phyloP scores from a whole-genome alignment of 92 coral and sea anemone species.

The Nematostella vectensis region DNA sequence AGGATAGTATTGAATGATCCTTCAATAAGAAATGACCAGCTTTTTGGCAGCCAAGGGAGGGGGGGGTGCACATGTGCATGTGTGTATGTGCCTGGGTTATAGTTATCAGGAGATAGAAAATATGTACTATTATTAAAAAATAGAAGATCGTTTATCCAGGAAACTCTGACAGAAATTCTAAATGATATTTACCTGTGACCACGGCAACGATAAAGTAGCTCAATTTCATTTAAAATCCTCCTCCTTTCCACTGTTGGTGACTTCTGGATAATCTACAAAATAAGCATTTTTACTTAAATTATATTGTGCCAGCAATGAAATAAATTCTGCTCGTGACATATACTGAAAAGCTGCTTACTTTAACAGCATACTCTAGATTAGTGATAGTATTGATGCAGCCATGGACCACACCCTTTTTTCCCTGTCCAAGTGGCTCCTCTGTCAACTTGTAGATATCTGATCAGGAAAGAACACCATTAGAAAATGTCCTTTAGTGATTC shows the following conservation, averaged over 20 bases:
- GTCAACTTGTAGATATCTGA: constrained; percentile 62
- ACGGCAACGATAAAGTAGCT: constrained; percentile 69
- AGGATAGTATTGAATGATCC: no score
- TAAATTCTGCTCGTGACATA: no score
- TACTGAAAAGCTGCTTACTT: constrained; percentile 44
- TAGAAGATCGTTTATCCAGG: constrained; percentile 2
- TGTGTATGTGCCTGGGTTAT: no score
- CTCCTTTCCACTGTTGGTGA: constrained; percentile 61
- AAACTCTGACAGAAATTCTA: background rate
- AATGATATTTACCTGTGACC: constrained; percentile 56
- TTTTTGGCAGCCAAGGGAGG: no score
- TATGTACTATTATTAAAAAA: background rate
- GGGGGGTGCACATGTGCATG: no score
- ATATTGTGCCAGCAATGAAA: no score
- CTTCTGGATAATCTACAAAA: constrained; percentile 63
- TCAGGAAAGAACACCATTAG: background rate
- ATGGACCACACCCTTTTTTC: constrained; percentile 65
- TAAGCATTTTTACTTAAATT: no score
- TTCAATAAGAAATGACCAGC: no score
- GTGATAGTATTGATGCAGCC: constrained; percentile 61
- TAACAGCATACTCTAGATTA: constrained; percentile 81
- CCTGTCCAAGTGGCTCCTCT: constrained; percentile 68
- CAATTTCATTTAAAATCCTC: constrained; percentile 74
- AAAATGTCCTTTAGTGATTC: no score
- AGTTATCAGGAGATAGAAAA: background rate